Base-by-base conservation (phyloP, 2,888 invertebrate genomes). In the Oscheius sp. region DNA sequence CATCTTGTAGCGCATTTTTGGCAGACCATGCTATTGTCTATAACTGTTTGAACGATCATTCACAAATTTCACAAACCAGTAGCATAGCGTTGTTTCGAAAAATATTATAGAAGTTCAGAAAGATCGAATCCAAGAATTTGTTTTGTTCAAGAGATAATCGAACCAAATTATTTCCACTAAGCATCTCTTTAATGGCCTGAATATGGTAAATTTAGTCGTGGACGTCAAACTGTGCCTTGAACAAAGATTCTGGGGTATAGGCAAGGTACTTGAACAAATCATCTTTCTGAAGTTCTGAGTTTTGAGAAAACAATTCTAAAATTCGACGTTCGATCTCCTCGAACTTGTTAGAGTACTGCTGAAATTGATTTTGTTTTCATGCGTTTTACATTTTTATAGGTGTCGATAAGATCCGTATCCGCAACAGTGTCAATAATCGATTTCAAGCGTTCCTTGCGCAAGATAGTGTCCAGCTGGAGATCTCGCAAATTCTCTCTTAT, bases 401-500 rank as follows among this genome's bases (percentile, higher is more conserved):
- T 25, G 25, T 52, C 52, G 1, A 25, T 29, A 20, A 52, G 29
- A 3, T 25, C 52, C 2, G 52, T 52, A 27, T 52, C 52, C 10
- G 52, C 29, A 52, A 52, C 10, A 27, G 29, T 17, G 55, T 55
- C 34, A 37, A 55, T 25, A 37, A 55, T 34, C n/a, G 55, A 33
- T 34, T 33, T 4, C n/a, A 55, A 23, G 33, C 37, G 33, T 33
- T 55, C 55, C 17, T 37, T 33, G 5, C 55, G 15, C 17, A 55
- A 10, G 10, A 23, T 55, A 23, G 20, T 55, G 33, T 55, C 55
- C 33, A 55, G 23, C 55, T 55, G 55, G 12, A 34, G 52, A 27
- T 52, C 52, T 8, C 52, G 52, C n/a, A 52, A 29, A 52, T 52
- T 52, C n/a, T 52, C 52, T 27, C 52, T 27, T n/a, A 52, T 12